Percentiles rank a stretch among this genome's conserved stretches.
Conservation (phyloP, 2,888 invertebrate genomes). For the Ectemnius lituratus region DNA sequence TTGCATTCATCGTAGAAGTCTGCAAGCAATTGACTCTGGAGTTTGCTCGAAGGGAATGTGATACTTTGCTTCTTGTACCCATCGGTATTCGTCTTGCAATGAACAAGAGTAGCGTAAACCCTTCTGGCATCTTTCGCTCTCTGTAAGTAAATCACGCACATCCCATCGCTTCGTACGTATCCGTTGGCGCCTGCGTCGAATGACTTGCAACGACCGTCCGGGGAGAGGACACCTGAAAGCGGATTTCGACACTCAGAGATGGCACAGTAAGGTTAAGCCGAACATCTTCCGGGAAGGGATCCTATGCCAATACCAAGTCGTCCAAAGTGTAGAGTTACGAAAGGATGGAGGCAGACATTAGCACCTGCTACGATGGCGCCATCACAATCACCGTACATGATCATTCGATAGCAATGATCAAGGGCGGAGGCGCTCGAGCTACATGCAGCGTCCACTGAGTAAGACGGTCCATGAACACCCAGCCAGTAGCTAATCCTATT, state of each 20-base stretch:
- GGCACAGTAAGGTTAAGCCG: too few relatives aligned
- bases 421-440: constrained; percentile 94
- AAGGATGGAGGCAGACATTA: constrained; percentile 92
- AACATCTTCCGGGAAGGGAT: too few relatives aligned
- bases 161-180: constrained; percentile 90
- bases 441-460: constrained; percentile 94
- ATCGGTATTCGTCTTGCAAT: constrained; percentile 82
- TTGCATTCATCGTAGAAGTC: constrained; percentile 82
- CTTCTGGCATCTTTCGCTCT: constrained; percentile 80
- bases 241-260: background rate
- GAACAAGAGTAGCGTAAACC: constrained; percentile 79
- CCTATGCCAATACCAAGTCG: constrained; percentile 77
- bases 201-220: constrained; percentile 92
- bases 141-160: constrained; percentile 86
- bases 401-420: constrained; percentile 88
- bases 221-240: constrained; percentile 84
- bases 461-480: constrained; percentile 93
- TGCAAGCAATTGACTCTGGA: constrained; percentile 75
- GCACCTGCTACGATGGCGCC: constrained; percentile 93
- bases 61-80: constrained; percentile 78
- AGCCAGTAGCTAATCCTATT: constrained; percentile 94
- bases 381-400: constrained; percentile 90
- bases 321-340: constrained; percentile 91
- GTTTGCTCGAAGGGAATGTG: constrained; percentile 71
- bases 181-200: constrained; percentile 93